Percentiles rank a stretch among this genome's conserved stretches.
Conservation (phyloP, 2,888 invertebrate genomes). For the Lottia gigantea region DNA sequence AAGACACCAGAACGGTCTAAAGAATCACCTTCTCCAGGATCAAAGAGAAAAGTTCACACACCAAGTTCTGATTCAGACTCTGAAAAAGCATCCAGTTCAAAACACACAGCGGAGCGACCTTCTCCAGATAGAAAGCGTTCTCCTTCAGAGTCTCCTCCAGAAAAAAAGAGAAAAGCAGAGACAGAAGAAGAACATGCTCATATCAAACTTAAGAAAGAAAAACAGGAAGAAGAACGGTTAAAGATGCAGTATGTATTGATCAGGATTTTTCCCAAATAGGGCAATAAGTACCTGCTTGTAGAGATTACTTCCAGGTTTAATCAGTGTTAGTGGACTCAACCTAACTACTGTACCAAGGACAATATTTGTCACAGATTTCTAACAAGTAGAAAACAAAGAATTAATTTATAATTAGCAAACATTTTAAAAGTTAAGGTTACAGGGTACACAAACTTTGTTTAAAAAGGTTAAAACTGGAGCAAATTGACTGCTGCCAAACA, state of each 20-base stretch:
- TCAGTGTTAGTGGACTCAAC: too few species aligned
- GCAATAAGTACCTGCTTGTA: too few species aligned
- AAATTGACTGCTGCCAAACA: too few species aligned
- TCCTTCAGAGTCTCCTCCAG: constrained; percentile 29
- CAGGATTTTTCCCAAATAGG: too few species aligned
- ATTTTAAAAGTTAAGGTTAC: too few species aligned
- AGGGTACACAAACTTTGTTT: too few species aligned
- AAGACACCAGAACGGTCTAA: constrained; percentile 35
- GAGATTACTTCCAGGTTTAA: too few species aligned
- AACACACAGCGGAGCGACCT: constrained; percentile 9
- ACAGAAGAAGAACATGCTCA: constrained; percentile 43
- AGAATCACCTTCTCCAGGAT: constrained; percentile 29
- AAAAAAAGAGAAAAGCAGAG: constrained; percentile 51
- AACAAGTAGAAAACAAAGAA: too few species aligned
- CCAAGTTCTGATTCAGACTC: constrained; percentile 9
- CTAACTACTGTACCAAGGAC: too few species aligned
- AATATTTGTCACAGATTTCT: too few species aligned
- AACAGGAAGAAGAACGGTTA: constrained; percentile 92
- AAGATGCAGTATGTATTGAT: constrained; percentile 89
- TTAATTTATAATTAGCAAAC: too few species aligned
- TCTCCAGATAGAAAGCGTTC: constrained; percentile 19
- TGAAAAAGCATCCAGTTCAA: constrained; percentile 13
- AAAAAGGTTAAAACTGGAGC: too few species aligned
- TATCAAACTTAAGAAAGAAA: constrained; percentile 70
- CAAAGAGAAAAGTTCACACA: constrained; percentile 17